Evolutionary conservation across 2,113 vertebrate species (phyloP).

Genomic region (Megaleporinus macrocephalus): DNA sequence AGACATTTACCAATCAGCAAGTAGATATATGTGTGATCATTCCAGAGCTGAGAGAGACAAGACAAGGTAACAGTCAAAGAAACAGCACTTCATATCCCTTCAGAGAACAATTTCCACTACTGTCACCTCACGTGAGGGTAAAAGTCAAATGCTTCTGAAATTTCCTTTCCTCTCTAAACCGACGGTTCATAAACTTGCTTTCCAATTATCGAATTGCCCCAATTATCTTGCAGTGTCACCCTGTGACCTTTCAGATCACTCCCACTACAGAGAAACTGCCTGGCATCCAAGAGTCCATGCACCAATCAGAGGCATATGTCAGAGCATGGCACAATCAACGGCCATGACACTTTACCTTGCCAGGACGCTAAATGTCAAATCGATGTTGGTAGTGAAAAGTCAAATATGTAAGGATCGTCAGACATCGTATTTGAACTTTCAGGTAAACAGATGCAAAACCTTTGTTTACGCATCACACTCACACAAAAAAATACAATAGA

Average conservation of each 20-base stretch:
- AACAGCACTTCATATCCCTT: neutral
- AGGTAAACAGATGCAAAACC: neutral
- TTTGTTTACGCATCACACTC: neutral
- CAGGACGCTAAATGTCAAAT: constrained; percentile 38
- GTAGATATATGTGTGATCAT: constrained; percentile 8
- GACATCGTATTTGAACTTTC: neutral
- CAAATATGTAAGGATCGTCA: neutral
- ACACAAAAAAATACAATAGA: too few species aligned
- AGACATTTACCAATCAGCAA: constrained; percentile 25
- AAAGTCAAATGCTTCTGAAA: neutral
- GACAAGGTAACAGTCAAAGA: neutral
- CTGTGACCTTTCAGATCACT: neutral
- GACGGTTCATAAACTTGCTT: neutral
- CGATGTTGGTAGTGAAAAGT: neutral
- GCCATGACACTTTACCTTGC: neutral
- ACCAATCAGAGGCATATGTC: neutral
- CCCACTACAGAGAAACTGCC: neutral
- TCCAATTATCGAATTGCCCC: neutral
- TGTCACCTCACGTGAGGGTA: constrained; percentile 11
- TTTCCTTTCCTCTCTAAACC: constrained; percentile 3
- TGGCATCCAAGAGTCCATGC: neutral
- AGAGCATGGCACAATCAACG: neutral
- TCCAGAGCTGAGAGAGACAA: constrained; percentile 55
- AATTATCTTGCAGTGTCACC: neutral
- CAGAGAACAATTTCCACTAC: constrained; percentile 50